Evolutionary conservation across 2,113 vertebrate genomes (phyloP).

Genomic region (Cnemophilus loriae): DNA sequence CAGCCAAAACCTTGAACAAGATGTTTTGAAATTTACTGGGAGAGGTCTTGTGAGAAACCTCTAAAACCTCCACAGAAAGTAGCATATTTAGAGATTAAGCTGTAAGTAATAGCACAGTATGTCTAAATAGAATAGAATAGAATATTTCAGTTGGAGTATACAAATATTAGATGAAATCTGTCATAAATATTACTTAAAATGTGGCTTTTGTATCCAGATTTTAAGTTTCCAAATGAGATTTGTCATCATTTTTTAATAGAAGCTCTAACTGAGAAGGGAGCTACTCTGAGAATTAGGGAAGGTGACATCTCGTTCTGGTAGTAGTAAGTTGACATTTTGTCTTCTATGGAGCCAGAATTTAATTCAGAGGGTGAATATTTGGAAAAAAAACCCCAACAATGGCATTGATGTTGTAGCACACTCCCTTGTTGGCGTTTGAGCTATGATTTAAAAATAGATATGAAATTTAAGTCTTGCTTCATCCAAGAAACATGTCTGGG

Average conservation of each 20-base stretch:
- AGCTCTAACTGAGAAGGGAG: neutral
- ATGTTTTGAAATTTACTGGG: neutral
- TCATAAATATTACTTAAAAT: neutral
- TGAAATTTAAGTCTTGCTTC: slow-evolving; percentile 20
- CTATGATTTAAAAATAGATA: neutral
- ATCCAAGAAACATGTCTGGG: slow-evolving; percentile 9
- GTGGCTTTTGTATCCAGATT: neutral
- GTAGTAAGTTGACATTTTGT: neutral
- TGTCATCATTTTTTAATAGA: neutral
- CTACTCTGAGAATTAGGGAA: neutral
- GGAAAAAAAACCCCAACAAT: neutral
- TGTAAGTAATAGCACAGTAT: neutral
- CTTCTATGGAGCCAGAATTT: neutral
- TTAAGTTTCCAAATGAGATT: neutral
- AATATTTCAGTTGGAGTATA: neutral
- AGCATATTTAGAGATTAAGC: neutral
- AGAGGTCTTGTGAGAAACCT: neutral
- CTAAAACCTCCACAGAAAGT: neutral
- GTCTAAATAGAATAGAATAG: neutral
- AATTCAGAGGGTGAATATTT: neutral
- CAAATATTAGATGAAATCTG: neutral
- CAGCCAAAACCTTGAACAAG: neutral
- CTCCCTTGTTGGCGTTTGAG: neutral
- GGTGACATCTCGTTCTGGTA: neutral
- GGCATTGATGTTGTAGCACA: neutral